Percentiles rank a stretch among this genome's conserved stretches.
phyloP scores from a whole-genome alignment of 2,888 invertebrate genomes.

The Drosophila birchii region DNA sequence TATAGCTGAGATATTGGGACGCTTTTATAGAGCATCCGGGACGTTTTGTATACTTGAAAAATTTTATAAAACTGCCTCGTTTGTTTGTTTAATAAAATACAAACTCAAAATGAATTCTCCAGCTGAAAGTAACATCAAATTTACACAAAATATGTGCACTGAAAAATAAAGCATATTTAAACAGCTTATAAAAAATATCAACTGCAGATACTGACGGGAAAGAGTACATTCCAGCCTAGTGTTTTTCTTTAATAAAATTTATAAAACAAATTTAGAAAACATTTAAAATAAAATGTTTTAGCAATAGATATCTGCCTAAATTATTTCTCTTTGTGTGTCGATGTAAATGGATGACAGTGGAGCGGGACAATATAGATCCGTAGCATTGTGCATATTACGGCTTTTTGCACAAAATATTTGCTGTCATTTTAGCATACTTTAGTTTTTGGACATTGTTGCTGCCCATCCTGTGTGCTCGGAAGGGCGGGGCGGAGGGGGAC shows the following conservation, averaged over 20 bases:
- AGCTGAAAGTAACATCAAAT: not conserved
- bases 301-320: no score
- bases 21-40: not conserved
- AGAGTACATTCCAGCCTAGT: no score
- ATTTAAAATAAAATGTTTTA: not conserved
- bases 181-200: no score
- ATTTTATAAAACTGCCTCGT: slow-evolving; percentile 16
- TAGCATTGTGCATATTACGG: slow-evolving; percentile 52
- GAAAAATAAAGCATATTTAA: not conserved
- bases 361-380: slow-evolving; percentile 21
- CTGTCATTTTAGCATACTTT: slow-evolving; percentile 64
- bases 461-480: slow-evolving; percentile 26
- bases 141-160: not conserved
- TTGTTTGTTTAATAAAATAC: slow-evolving; percentile 46
- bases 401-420: slow-evolving; percentile 68
- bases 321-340: not conserved
- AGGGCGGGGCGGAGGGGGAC: slow-evolving; percentile 19
- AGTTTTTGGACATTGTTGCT: slow-evolving; percentile 46
- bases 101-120: slow-evolving; percentile 20
- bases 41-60: slow-evolving; percentile 14
- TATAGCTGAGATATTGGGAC: not conserved
- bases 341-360: slow-evolving; percentile 26
- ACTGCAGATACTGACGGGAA: not conserved
- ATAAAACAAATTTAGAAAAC: not conserved
- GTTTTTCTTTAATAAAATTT: not conserved